Conservation (phyloP, 2,113 vertebrate species). For the Sylvia atricapilla region DNA sequence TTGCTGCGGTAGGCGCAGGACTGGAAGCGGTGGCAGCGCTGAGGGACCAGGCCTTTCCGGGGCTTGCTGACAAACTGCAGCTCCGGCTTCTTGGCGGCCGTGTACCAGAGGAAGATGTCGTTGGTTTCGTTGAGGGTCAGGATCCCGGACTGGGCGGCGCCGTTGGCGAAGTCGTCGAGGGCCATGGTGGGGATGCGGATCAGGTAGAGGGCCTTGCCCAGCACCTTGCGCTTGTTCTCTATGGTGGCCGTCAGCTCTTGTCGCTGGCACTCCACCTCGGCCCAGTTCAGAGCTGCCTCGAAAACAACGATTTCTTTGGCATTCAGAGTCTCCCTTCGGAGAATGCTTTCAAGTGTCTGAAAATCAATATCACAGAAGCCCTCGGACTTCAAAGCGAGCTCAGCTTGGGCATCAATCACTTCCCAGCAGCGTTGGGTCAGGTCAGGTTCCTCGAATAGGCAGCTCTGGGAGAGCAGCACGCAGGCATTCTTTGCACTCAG, state of each 20-base stretch:
- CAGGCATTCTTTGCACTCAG: conserved; percentile 96
- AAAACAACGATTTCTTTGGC: conserved; percentile 98
- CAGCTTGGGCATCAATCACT: conserved; percentile 96
- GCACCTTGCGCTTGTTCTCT: conserved; percentile 93
- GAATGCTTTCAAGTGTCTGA: conserved; percentile 95
- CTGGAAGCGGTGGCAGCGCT: conserved; percentile 96
- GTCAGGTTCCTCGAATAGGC: conserved; percentile 95
- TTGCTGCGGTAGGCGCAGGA: conserved; percentile 97
- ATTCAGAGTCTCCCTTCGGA: conserved; percentile 93
- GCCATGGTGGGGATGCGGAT: conserved; percentile 96
- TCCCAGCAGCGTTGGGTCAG: conserved; percentile 98
- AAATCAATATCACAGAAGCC: conserved; percentile 97
- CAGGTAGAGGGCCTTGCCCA: conserved; percentile 90
- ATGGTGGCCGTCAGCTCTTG: conserved; percentile 85
- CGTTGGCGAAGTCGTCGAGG: conserved; percentile 94
- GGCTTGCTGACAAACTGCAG: conserved; percentile 90
- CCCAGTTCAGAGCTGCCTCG: conserved; percentile 93
- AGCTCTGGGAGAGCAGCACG: conserved; percentile 95
- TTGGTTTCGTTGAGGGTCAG: conserved; percentile 95
- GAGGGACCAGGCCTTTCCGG: conserved; percentile 87
- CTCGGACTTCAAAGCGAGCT: conserved; percentile 93
- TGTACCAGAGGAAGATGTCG: conserved; percentile 98
- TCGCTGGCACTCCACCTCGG: conserved; percentile 93
- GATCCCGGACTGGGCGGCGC: conserved; percentile 93
- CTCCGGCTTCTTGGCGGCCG: conserved; percentile 92